Percentiles rank a stretch among this genome's conserved stretches.
Conservation (phyloP, 2,797 vertebrate species). For the Sebastes iracundus region DNA sequence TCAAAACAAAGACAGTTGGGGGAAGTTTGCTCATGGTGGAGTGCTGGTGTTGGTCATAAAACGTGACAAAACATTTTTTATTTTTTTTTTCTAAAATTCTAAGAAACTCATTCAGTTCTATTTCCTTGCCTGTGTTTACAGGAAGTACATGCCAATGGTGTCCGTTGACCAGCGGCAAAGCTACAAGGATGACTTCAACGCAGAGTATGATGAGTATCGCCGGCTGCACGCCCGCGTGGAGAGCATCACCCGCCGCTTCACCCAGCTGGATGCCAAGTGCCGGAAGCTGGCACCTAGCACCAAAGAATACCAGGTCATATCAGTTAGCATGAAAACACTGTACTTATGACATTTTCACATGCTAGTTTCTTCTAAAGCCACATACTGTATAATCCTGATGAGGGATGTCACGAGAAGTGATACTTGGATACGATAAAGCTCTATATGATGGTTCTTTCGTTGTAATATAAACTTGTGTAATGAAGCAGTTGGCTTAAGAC, state of each 20-base stretch:
- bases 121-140: slow-evolving; percentile 55
- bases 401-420: too few species aligned
- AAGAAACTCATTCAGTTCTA: neutral
- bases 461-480: neutral
- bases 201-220: slow-evolving; percentile 91
- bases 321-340: neutral
- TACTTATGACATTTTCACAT: neutral
- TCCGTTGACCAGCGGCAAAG: slow-evolving; percentile 89
- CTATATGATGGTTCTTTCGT: neutral
- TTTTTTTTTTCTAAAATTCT: neutral
- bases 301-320: slow-evolving; percentile 87
- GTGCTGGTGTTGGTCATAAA: neutral
- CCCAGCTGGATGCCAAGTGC: slow-evolving; percentile 83
- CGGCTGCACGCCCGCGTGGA: slow-evolving; percentile 86
- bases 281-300: slow-evolving; percentile 85
- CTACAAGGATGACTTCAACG: slow-evolving; percentile 92
- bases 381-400: neutral
- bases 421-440: too few species aligned
- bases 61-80: neutral
- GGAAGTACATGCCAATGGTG: slow-evolving; percentile 87
- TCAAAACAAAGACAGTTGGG: neutral
- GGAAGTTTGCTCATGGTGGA: neutral
- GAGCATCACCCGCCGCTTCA: slow-evolving; percentile 85
- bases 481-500: neutral
- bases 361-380: neutral